Evolutionary conservation across 2,797 vertebrate genomes (phyloP), one percentile per base, ranked within the genome.

Genomic region (Phrynocephalus forsythii): DNA sequence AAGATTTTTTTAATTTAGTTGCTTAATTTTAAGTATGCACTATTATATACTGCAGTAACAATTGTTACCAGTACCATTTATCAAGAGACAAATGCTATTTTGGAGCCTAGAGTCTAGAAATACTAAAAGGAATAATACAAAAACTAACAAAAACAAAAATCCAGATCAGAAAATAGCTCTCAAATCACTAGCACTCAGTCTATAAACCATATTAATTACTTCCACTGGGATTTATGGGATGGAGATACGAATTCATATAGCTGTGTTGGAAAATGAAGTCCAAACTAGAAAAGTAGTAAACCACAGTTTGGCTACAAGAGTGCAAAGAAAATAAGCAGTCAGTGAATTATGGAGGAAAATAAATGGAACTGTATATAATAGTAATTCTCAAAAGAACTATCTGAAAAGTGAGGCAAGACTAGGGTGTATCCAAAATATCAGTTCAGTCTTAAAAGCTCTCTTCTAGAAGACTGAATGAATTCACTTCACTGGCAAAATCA

Each of bases 221-320:
- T 69, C 79, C 75, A 48, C 79, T 50, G 30, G 38, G 75, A 13
- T 56, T 56, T 8, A 56, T 56, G 52, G 52, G 10, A 1, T 56
- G 30, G 50, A 52, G 93, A 93, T 86, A 82, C 91, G 88, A 79
- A 50, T 91, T 67, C 89, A 86, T 85, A 89, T 83, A 92, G 84
- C 87, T 94, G 87, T 91, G 83, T 86, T 80, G 91, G 85, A 86
- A 92, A 92, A 60, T 72, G 89, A 91, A 88, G 90, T 79, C 80
- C 20, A 92, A 93, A 28, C 60, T 24, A 50, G 28, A 85, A 77
- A 87, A 67, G 9, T 56, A 44, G 6, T 79, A 83, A 90, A 30
- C 38, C 38, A 82, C 73, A 86, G 73, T 89, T 82, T 91, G 10
- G 52, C 52, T 56, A 56, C 52, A 56, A 56, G 52, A 56, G 83